Evolutionary conservation across 2,888 invertebrate genomes (phyloP), one percentile per base, ranked within the genome.

Genomic region (Heliconius cydno): DNA sequence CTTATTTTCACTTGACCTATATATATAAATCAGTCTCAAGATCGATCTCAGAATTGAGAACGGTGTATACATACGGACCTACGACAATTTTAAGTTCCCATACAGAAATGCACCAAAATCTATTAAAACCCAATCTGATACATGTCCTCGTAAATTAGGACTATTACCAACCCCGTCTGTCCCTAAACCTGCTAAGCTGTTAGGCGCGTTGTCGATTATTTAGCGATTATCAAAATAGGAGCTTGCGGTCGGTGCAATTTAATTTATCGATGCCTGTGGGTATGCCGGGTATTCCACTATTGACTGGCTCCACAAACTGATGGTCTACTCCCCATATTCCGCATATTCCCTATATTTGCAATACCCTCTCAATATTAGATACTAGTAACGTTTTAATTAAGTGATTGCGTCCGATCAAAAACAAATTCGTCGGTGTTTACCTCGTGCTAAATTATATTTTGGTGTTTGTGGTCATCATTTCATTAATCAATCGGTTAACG

Each of bases 181-280:
- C 82, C 83, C 83, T 72, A 66, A 84, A 81, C 81, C 83, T 77
- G 81, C 83, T 86, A 87, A 87, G 86, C 85, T 81, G 80, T 82
- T 79, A 82, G 82, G 87, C 79, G 81, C 85, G 86, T 86, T 88
- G 87, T 86, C 86, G 89, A 91, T 91, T 91, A 92, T 92, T 92
- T 92, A 90, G 90, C 90, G 89, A 91, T 92, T 91, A 91, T 88
- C 88, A 88, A 88, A 86, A 87, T 87, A 85, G 87, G 86, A 82
- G 88, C 89, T 87, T 80, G 81, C 70, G 80, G 76, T 76, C 86
- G 87, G 87, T 87, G 88, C 92, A 92, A 93, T 94, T 93, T 90
- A 92, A 92, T 92, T 92, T 92, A 92, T 90, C 89, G 88, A 87
- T 80, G 52, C 74, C 78, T 65, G 76, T 70, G 79, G 78, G 78